Evolutionary conservation across 1,140 invertebrate genomes (phyloP).

Genomic region (Dendrolimus kikuchii): DNA sequence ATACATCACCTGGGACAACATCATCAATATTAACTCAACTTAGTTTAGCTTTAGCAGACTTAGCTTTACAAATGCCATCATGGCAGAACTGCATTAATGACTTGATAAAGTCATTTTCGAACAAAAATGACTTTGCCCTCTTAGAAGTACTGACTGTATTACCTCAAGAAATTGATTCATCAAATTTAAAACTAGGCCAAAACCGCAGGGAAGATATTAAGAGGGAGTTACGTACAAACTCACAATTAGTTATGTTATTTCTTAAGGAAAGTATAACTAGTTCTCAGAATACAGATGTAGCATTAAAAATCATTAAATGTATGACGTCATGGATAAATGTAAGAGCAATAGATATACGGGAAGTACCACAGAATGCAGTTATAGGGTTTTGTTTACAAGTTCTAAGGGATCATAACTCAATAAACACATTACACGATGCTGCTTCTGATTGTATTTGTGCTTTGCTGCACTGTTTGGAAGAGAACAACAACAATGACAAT

Average conservation of each 20-base stretch:
- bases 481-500: slow-evolving; percentile 76
- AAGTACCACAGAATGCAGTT: slow-evolving; percentile 79
- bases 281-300: slow-evolving; percentile 67
- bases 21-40: slow-evolving; percentile 92
- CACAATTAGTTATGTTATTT: slow-evolving; percentile 81
- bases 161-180: slow-evolving; percentile 95
- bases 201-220: slow-evolving; percentile 91
- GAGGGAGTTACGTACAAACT: slow-evolving; percentile 80
- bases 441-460: slow-evolving; percentile 93
- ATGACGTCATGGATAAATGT: slow-evolving; percentile 87
- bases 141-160: slow-evolving; percentile 94
- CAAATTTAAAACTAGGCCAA: slow-evolving; percentile 88
- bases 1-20: slow-evolving; percentile 87
- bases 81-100: slow-evolving; percentile 94
- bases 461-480: slow-evolving; percentile 85
- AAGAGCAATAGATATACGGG: slow-evolving; percentile 78
- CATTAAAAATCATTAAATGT: slow-evolving; percentile 79
- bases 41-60: slow-evolving; percentile 92
- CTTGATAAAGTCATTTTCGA: slow-evolving; percentile 82
- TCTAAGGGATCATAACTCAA: slow-evolving; percentile 76
- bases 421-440: slow-evolving; percentile 86
- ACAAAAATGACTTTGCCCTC: slow-evolving; percentile 82
- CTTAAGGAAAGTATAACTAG: slow-evolving; percentile 81
- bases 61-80: slow-evolving; percentile 93
- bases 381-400: slow-evolving; percentile 81